Base-by-base conservation (phyloP, 2,888 invertebrate species). In the Chaetogeoica ovagalla region DNA sequence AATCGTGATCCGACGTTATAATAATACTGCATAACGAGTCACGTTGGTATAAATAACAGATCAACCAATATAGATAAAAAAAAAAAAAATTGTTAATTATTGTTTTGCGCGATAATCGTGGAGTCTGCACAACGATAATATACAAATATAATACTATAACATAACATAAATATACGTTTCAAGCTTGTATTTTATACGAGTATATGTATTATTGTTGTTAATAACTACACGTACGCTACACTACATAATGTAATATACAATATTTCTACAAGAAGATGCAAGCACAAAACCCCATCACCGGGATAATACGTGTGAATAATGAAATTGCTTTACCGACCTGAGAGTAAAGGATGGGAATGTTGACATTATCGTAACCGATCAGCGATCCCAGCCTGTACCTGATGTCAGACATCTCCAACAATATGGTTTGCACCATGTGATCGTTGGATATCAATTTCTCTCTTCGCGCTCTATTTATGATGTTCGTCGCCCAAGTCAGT, bases 331-430 rank as follows among this genome's bases (percentile, higher is more conserved):
- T 79, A 79, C 79, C 79, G 86, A 94, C 95, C 92, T 95, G 95
- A 48, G 95, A 95, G 86, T 96, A 96, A 82, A 96, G 95, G 79
- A 96, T 90, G 76, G 96, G 96, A 83, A 96, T 95, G 87, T 94
- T 94, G 84, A 96, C 95, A 71, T 94, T 95, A 87, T 95, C 95
- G 86, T 95, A 95, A 81, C 95, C 94, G 85, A 95, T 95, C 59
- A 95, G 89, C 48, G 93, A 92, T 81, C 95, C 95, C 83, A 95
- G 88, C 84, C 94, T 88, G 84, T 93, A 89, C 85, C 97, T 88
- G 84, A 96, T 96, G 85, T 95, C 94, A 7, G 96, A 96, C 79
- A 97, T 88, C 86, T 96, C 96, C 83, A 93, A 92, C 79, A 96
- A 88, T 82, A 97, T 89, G 2, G 96, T 96, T 87, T 96, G 95